Conservation (phyloP, 2,113 vertebrate species). For the Cisticola juncidis region DNA sequence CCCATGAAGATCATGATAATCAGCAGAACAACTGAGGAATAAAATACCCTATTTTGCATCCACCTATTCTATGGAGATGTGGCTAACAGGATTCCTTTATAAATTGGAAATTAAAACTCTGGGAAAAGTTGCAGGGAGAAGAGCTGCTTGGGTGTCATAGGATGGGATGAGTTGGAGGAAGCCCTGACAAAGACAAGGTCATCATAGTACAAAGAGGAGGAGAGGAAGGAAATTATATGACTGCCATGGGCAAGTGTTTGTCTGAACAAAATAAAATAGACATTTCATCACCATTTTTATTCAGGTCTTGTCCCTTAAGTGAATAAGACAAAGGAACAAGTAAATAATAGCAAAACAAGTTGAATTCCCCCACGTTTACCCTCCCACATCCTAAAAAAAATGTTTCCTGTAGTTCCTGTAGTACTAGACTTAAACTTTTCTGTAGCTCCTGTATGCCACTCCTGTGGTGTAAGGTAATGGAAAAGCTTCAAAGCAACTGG, state of each 20-base stretch:
- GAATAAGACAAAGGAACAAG: not conserved
- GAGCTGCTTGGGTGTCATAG: not conserved
- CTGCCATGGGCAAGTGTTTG: not conserved
- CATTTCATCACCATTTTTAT: not conserved
- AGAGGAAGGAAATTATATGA: conserved; percentile 12
- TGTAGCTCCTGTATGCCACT: not conserved
- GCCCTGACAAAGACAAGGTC: not conserved
- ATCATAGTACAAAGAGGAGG: not conserved
- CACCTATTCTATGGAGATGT: not conserved
- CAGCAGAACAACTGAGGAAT: not conserved
- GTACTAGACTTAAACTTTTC: not conserved
- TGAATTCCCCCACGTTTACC: rapidly evolving
- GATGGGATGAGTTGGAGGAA: not conserved
- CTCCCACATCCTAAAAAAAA: not conserved
- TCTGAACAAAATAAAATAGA: conserved; percentile 46
- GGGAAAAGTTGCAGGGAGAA: conserved; percentile 10
- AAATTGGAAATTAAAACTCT: not conserved
- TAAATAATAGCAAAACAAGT: not conserved
- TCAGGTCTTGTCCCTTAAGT: not conserved
- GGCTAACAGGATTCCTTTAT: not conserved
- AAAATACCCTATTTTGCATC: not conserved
- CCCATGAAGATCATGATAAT: not conserved
- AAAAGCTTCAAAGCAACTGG: not conserved
- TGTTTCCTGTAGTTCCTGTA: not conserved
- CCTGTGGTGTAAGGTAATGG: not conserved